phyloP scores from a whole-genome alignment of 2,797 vertebrate species.

The Lophura swinhoii region DNA sequence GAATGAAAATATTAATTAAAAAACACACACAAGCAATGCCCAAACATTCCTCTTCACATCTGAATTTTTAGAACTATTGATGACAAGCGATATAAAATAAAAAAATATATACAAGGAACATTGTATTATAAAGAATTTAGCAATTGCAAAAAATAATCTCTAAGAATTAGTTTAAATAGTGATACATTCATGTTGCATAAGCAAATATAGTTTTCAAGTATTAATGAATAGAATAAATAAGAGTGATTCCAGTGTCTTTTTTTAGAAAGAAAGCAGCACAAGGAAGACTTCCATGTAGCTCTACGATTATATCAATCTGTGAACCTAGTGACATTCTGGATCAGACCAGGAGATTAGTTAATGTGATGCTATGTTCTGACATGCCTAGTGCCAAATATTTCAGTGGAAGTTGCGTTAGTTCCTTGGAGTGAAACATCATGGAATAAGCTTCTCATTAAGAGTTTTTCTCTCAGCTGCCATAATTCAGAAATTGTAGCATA shows the following conservation, averaged over 20 bases:
- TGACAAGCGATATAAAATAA: neutral
- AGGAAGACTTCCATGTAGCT: neutral
- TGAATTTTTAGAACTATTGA: neutral
- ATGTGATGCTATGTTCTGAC: neutral
- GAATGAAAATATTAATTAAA: neutral
- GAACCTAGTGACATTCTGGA: neutral
- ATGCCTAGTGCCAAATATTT: neutral
- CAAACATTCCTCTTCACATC: neutral
- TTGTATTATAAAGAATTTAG: neutral
- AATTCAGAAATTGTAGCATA: neutral
- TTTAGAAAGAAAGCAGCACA: neutral
- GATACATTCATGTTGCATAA: slow-evolving; percentile 23
- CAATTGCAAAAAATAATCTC: neutral
- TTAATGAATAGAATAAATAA: slow-evolving; percentile 19
- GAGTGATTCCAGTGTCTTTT: neutral
- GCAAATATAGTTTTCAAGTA: slow-evolving; percentile 34
- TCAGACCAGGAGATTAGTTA: neutral
- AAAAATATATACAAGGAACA: neutral
- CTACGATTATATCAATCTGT: neutral
- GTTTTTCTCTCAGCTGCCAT: neutral
- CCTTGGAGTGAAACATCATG: neutral
- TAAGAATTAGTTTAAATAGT: slow-evolving; percentile 23
- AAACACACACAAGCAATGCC: neutral
- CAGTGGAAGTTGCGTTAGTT: neutral
- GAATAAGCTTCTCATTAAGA: neutral